phyloP scores from a whole-genome alignment of 1,140 invertebrate species.

The Tachypleus tridentatus region DNA sequence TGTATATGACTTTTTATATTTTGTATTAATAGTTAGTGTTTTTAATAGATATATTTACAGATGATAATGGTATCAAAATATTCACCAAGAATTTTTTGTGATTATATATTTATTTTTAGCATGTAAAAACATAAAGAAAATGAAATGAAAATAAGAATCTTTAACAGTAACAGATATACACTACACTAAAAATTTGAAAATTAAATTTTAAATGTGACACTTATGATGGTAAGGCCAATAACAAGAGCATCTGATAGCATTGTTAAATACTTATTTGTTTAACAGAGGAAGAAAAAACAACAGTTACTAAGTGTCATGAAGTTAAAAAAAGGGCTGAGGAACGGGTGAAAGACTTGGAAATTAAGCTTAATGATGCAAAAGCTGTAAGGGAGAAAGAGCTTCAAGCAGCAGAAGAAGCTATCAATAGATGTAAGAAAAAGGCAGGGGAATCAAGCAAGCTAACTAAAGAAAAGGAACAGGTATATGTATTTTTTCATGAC shows the following conservation, averaged over 20 bases:
- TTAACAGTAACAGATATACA: too few species aligned
- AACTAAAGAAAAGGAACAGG: conserved; percentile 9
- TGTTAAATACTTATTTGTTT: conserved; percentile 15
- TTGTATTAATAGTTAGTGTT: too few species aligned
- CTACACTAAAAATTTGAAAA: too few species aligned
- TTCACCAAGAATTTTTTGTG: too few species aligned
- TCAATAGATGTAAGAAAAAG: conserved; percentile 58
- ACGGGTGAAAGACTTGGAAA: conserved; percentile 57
- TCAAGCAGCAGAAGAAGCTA: conserved; percentile 57
- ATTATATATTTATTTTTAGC: too few species aligned
- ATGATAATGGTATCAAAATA: too few species aligned
- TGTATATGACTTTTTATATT: too few species aligned
- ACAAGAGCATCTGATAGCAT: conserved; percentile 5
- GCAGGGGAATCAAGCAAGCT: conserved; percentile 11
- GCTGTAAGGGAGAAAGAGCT: conserved; percentile 61
- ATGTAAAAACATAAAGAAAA: too few species aligned
- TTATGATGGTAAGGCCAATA: background rate
- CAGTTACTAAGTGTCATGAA: conserved; percentile 44
- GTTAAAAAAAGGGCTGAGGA: conserved; percentile 46
- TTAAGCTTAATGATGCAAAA: conserved; percentile 65
- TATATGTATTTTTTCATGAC: background rate
- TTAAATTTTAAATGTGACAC: too few species aligned
- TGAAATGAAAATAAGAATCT: too few species aligned
- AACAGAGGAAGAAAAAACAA: conserved; percentile 45
- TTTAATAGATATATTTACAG: too few species aligned